Evolutionary conservation across 1,140 invertebrate genomes (phyloP), one percentile per base, ranked within the genome.

Genomic region (Limonius californicus): DNA sequence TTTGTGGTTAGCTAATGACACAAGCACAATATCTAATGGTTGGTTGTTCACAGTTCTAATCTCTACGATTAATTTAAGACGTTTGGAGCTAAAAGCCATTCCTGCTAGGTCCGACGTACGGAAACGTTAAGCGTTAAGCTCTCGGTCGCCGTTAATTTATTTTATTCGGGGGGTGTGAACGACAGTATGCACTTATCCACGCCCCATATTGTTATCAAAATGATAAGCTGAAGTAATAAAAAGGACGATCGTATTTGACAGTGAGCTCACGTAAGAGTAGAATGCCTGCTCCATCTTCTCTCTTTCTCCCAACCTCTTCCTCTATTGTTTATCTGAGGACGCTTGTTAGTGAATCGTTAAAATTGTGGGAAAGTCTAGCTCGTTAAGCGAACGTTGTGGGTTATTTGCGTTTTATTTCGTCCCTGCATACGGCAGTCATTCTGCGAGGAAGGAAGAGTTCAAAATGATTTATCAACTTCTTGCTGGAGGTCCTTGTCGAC

Each of bases 291-390:
- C 23, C 9, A 27, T 27, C 23, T 27, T 27, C 23, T 4, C 23
- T 27, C 23, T 27, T n/a, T n/a, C n/a, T n/a, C n/a, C n/a, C n/a
- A n/a, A n/a, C n/a, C n/a, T 15, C 43, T 45, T 45, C 43, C 8
- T 16, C 54, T 55, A 16, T 55, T 55, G 27, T 61, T 61, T 61
- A 61, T 61, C 59, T 54, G 27, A 3, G 30, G 30, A 27, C 47
- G 27, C 59, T 61, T 61, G 59, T 61, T 61, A 61, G 59, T 54
- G 59, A 61, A 61, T 54, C 53, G 59, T 61, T 59, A 35, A 61
- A 61, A 61, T 61, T 61, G 59, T 61, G 59, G 59, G 59, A 61
- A 61, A 61, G 47, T 61, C 20, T 42, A 19, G 47, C 53, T 61
- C 47, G 59, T 54, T 61, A 61, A 61, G 42, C 43, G 23, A 58